A percentile compares a stretch with the other conserved stretches of the same genome.
These are phyloP conservation scores for Antheraea yamamai DNA, from an alignment of 2,888 invertebrate genomes.

Conservation along the genomic window DNA sequence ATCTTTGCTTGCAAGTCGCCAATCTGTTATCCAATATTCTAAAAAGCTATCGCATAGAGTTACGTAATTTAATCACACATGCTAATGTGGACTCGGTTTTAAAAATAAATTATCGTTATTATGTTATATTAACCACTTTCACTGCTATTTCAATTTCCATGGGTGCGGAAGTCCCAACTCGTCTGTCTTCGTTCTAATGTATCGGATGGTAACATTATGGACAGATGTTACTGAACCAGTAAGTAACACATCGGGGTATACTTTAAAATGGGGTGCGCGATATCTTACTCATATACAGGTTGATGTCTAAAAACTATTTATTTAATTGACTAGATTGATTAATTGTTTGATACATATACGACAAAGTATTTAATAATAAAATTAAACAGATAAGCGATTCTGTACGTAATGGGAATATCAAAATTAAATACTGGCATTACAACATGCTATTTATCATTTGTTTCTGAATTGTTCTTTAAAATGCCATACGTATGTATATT, in stretches of 20 bases:
- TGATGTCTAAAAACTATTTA: slow-evolving; percentile 29
- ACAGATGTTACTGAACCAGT: slow-evolving; percentile 74
- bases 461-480: too few species aligned
- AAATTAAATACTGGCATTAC: too few species aligned
- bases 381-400: too few species aligned
- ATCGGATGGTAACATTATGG: slow-evolving; percentile 41
- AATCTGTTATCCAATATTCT: not conserved
- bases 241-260: slow-evolving; percentile 52
- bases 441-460: too few species aligned
- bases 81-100: slow-evolving; percentile 20
- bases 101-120: slow-evolving; percentile 32
- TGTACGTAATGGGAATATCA: not conserved
- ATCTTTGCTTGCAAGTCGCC: too few species aligned
- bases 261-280: slow-evolving; percentile 39
- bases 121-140: slow-evolving; percentile 52
- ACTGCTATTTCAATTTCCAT: slow-evolving; percentile 38
- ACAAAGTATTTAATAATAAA: too few species aligned
- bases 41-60: not conserved
- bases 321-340: not conserved
- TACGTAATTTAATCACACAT: slow-evolving; percentile 17
- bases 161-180: slow-evolving; percentile 52
- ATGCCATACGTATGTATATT: too few species aligned
- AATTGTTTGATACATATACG: not conserved
- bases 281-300: slow-evolving; percentile 45
- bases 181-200: slow-evolving; percentile 29